Percentiles rank a stretch among this genome's conserved stretches.
These are phyloP conservation scores for Pogonophryne albipinna DNA, from an alignment of 2,797 vertebrate genomes.

Conservation along the genomic window DNA sequence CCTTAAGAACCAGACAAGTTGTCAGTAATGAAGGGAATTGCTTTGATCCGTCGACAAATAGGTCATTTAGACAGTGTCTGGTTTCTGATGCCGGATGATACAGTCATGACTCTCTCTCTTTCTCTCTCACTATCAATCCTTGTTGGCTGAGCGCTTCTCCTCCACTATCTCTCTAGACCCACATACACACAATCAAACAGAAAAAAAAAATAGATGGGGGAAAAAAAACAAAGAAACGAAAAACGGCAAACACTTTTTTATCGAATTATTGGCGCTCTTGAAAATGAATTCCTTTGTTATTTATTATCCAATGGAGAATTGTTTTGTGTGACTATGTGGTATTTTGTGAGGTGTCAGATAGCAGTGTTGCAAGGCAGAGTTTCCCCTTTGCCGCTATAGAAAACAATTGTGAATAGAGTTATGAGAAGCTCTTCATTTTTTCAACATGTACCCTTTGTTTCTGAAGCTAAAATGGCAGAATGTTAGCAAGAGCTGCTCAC, in stretches of 20 bases:
- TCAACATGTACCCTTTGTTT: constrained; percentile 9
- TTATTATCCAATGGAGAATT: constrained; percentile 38
- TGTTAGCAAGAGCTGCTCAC: constrained; percentile 48
- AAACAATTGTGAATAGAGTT: constrained; percentile 42
- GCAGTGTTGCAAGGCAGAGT: constrained; percentile 4
- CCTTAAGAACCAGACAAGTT: constrained; percentile 83
- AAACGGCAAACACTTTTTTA: constrained; percentile 2
- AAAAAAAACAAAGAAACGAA: constrained; percentile 4
- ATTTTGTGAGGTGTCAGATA: constrained; percentile 31
- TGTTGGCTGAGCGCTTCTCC: constrained; percentile 14
- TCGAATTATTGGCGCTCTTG: constrained; percentile 21
- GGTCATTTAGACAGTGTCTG: constrained; percentile 83
- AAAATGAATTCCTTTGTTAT: constrained; percentile 49
- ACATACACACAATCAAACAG: constrained; percentile 21
- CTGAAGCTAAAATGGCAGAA: constrained; percentile 44
- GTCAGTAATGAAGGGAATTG: constrained; percentile 85
- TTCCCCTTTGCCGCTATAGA: constrained; percentile 46
- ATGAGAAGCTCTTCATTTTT: constrained; percentile 38
- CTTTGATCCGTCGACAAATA: constrained; percentile 86
- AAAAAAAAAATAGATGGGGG: constrained; percentile 19
- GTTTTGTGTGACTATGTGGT: constrained; percentile 3
- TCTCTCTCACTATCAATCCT: constrained; percentile 32
- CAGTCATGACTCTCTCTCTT: constrained; percentile 53
- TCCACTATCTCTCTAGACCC: constrained; percentile 14
- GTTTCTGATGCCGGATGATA: constrained; percentile 73